These are phyloP conservation scores for Caenorhabditis angaria DNA, from an alignment of 2,888 invertebrate genomes.

Conservation along the genomic window DNA sequence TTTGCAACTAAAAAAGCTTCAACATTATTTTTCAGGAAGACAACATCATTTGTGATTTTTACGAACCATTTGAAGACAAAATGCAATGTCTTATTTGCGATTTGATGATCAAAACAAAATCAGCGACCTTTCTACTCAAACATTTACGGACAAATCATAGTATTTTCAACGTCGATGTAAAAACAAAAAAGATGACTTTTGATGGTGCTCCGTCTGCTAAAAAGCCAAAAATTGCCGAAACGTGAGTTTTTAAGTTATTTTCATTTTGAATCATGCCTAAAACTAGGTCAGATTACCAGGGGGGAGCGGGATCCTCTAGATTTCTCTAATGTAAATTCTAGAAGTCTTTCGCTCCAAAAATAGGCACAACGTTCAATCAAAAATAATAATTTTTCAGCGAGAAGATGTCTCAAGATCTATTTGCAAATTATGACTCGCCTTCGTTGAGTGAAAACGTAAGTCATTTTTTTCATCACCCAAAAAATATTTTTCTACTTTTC, in stretches of 20 bases:
- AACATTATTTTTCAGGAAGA: neutral
- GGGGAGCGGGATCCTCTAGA: too few relatives aligned
- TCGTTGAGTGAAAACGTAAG: neutral
- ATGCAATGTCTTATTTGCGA: slow-evolving; percentile 2
- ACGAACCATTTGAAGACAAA: neutral
- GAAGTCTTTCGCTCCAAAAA: too few relatives aligned
- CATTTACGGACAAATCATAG: slow-evolving; percentile 3
- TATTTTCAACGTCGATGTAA: neutral
- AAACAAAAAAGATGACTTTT: neutral
- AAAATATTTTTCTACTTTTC: too few relatives aligned
- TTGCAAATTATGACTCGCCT: neutral
- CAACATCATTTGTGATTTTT: slow-evolving; percentile 3
- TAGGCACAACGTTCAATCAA: neutral
- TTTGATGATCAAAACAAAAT: slow-evolving; percentile 1
- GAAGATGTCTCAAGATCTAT: neutral
- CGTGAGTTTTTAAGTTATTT: neutral
- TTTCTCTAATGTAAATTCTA: too few relatives aligned
- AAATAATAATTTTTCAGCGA: neutral
- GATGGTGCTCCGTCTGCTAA: neutral
- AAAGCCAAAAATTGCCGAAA: neutral
- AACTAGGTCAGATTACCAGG: too few relatives aligned
- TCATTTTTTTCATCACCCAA: neutral
- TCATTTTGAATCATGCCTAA: too few relatives aligned
- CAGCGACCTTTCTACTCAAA: neutral
- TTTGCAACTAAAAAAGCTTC: neutral